These are phyloP conservation scores for Calosoma granatense DNA, from an alignment of 1,140 invertebrate species.

Conservation along the genomic window DNA sequence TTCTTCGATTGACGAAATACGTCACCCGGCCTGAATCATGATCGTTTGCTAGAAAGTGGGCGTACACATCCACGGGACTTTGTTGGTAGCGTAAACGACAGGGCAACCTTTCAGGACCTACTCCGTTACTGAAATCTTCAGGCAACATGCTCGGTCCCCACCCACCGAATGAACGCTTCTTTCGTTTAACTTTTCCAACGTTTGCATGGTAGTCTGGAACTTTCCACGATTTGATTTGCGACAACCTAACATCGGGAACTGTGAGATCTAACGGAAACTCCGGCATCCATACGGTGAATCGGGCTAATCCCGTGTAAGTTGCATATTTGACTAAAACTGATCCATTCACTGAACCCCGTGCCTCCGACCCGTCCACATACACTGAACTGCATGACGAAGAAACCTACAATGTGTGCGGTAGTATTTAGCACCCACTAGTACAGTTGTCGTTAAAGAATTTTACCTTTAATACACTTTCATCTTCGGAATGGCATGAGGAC, in stretches of 20 bases:
- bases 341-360: conserved; percentile 87
- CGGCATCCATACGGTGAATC: conserved; percentile 94
- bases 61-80: conserved; percentile 80
- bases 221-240: conserved; percentile 83
- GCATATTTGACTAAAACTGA: conserved; percentile 91
- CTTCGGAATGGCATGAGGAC: conserved; percentile 87
- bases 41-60: conserved; percentile 79
- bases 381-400: conserved; percentile 93
- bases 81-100: conserved; percentile 84
- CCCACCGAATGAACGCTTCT: conserved; percentile 45
- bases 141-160: conserved; percentile 42
- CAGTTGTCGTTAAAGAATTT: conserved; percentile 8
- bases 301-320: conserved; percentile 74
- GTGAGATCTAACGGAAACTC: conserved; percentile 86
- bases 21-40: conserved; percentile 84
- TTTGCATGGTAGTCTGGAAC: conserved; percentile 61
- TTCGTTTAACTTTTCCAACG: conserved; percentile 35
- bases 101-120: conserved; percentile 45
- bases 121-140: conserved; percentile 42
- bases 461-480: conserved; percentile 94
- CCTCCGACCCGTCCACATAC: conserved; percentile 94
- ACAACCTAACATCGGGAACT: conserved; percentile 78
- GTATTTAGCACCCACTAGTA: neutral
- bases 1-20: conserved; percentile 79
- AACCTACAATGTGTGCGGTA: conserved; percentile 51